These are phyloP conservation scores for Polypterus senegalus DNA, from an alignment of 2,113 vertebrate genomes.

Conservation along the genomic window DNA sequence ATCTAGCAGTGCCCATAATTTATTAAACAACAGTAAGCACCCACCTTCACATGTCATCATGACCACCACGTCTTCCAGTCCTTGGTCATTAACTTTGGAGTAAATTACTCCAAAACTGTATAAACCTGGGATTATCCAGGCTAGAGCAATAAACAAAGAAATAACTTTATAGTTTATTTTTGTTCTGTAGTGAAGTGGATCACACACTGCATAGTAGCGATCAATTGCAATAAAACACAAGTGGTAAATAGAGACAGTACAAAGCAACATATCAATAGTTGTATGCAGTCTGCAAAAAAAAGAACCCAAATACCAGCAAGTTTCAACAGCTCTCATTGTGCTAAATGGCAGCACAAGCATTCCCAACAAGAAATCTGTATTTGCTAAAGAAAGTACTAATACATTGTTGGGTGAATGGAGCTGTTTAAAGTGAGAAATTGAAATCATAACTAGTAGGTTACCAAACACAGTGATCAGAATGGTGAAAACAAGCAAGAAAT, in stretches of 20 bases:
- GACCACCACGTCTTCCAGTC: not conserved
- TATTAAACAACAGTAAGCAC: too few species aligned
- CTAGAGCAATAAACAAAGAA: conserved; percentile 11
- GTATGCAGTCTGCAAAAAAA: conserved; percentile 20
- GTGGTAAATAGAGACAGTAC: conserved; percentile 22
- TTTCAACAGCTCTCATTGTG: conserved; percentile 11
- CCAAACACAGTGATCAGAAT: conserved; percentile 11
- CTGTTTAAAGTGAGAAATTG: conserved; percentile 16
- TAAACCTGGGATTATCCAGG: conserved; percentile 18
- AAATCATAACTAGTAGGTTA: conserved; percentile 20
- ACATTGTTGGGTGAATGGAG: conserved; percentile 15
- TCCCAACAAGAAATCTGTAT: conserved; percentile 19
- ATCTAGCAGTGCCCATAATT: too few species aligned
- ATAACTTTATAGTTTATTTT: conserved; percentile 14
- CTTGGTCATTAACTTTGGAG: conserved; percentile 3
- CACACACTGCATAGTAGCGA: conserved; percentile 18
- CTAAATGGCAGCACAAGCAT: conserved; percentile 27
- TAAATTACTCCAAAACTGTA: conserved; percentile 7
- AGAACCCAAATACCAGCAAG: conserved; percentile 14
- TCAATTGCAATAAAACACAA: conserved; percentile 22
- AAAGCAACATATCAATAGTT: conserved; percentile 19
- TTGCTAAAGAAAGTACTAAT: conserved; percentile 21
- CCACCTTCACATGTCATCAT: not conserved
- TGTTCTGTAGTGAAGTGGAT: conserved; percentile 18
- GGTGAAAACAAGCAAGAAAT: conserved; percentile 13